phyloP scores from a whole-genome alignment of 2,113 vertebrate genomes.

The Willisornis vidua region DNA sequence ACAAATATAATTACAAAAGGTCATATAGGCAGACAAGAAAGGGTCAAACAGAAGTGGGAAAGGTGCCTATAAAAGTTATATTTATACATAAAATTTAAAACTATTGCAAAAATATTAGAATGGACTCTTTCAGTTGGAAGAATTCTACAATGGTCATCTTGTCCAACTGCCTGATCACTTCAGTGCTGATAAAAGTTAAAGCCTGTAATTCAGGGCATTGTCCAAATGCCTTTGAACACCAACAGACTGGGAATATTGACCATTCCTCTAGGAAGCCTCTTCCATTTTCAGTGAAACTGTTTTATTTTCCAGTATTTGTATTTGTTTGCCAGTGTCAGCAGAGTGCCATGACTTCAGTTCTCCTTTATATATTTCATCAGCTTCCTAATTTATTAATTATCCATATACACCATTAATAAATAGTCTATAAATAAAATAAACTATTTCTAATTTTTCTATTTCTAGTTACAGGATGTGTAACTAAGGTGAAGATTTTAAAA shows the following conservation, averaged over 20 bases:
- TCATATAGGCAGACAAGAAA: not conserved
- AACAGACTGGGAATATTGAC: not conserved
- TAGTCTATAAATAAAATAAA: not conserved
- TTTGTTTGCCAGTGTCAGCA: not conserved
- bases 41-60: not conserved
- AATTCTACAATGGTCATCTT: not conserved
- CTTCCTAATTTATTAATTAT: not conserved
- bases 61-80: fast-evolving
- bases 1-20: not conserved
- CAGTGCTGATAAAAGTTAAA: not conserved
- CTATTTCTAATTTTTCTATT: no score
- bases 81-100: not conserved
- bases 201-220: not conserved
- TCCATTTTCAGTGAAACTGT: not conserved
- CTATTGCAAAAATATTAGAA: not conserved
- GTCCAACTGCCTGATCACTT: not conserved
- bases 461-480: not conserved
- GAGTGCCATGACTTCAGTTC: not conserved
- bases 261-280: not conserved
- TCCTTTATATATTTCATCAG: not conserved
- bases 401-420: not conserved
- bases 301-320: not conserved
- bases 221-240: not conserved
- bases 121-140: not conserved
- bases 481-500: not conserved